Conservation (phyloP, 2,113 vertebrate species). For the Thamnaconus septentrionalis region DNA sequence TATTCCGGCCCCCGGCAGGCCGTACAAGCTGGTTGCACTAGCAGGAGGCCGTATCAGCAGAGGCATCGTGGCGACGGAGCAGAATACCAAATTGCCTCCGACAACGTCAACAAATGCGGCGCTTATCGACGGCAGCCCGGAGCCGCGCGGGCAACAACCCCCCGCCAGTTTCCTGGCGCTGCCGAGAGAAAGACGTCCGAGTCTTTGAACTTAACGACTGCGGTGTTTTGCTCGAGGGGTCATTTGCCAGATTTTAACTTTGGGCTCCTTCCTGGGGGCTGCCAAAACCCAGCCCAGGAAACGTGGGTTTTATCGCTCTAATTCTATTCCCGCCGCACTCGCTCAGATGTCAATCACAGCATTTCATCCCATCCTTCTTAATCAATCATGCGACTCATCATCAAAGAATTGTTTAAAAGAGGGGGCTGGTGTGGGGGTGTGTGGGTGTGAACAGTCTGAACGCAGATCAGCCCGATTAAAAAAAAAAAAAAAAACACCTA, state of each 20-base stretch:
- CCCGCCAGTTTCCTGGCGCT: slow-evolving; percentile 42
- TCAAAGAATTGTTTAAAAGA: too few species aligned
- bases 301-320: too few species aligned
- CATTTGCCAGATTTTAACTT: slow-evolving; percentile 13
- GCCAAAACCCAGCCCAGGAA: slow-evolving; percentile 6
- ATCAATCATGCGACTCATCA: too few species aligned
- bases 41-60: slow-evolving; percentile 52
- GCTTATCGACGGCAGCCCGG: slow-evolving; percentile 13
- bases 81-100: slow-evolving; percentile 38
- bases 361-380: too few species aligned
- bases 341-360: too few species aligned
- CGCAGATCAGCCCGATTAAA: too few species aligned
- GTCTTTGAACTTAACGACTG: slow-evolving; percentile 21
- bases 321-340: too few species aligned
- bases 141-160: background rate
- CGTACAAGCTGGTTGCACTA: background rate
- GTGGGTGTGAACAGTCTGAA: too few species aligned
- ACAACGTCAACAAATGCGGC: slow-evolving; percentile 34
- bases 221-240: slow-evolving; percentile 20
- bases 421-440: too few species aligned
- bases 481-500: too few species aligned
- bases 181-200: slow-evolving; percentile 34
- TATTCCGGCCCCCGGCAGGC: slow-evolving; percentile 32
- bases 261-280: slow-evolving; percentile 7
- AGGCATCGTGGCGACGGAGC: slow-evolving; percentile 47